Conservation (phyloP, 2,113 vertebrate genomes). For the Seriola rivoliana region DNA sequence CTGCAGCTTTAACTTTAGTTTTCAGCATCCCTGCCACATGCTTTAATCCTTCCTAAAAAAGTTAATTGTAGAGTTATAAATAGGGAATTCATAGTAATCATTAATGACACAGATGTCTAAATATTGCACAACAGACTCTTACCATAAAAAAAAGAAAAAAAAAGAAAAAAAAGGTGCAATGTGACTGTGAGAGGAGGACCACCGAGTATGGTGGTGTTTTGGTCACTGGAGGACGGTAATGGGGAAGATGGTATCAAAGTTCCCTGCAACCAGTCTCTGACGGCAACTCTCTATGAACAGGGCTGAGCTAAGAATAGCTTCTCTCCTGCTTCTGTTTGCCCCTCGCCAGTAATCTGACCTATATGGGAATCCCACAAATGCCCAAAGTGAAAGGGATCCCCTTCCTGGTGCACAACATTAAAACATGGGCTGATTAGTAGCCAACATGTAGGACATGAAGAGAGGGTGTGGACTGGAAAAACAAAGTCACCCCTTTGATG, state of each 20-base stretch:
- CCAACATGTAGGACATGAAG: conserved; percentile 8
- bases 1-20: background rate
- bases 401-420: conserved; percentile 3
- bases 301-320: conserved; percentile 68
- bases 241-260: conserved; percentile 21
- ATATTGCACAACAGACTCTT: background rate
- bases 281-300: conserved; percentile 30
- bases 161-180: background rate
- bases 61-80: background rate
- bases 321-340: conserved; percentile 22
- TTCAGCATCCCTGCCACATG: background rate
- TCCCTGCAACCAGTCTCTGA: conserved; percentile 34
- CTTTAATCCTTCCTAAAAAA: background rate
- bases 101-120: background rate
- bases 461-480: background rate
- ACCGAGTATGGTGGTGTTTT: conserved; percentile 7
- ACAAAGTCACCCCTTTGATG: background rate
- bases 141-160: background rate
- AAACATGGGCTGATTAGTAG: conserved; percentile 15
- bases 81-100: background rate
- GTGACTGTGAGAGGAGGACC: background rate
- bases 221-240: conserved; percentile 22
- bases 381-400: conserved; percentile 57
- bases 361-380: conserved; percentile 47
- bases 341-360: conserved; percentile 58